Base-by-base conservation (phyloP, 2,113 vertebrate genomes). In the Rana temporaria region DNA sequence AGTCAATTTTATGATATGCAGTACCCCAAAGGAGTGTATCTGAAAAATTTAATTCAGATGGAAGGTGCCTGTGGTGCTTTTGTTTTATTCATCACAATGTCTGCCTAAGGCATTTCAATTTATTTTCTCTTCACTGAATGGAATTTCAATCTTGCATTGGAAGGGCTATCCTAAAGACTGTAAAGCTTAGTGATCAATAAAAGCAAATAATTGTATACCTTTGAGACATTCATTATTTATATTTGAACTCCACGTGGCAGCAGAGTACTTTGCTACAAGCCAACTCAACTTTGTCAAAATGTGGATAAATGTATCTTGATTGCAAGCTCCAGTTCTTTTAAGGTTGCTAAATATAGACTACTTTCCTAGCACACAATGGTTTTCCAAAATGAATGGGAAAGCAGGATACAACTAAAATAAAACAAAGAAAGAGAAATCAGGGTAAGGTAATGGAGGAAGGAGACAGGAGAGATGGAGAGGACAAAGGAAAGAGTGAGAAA, bases 21-120 rank as follows among this genome's bases (percentile, higher is more conserved):
- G 42, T 73, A 73, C 59, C 69, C 48, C n/a, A 63, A 73, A 72
- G 79, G 17, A 64, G 66, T 20, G 38, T 64, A 63, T 53, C 12
- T 81, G 79, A 71, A 72, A 81, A 55, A 53, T 81, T 26, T 65
- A 73, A 81, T 81, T 81, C 69, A 81, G 38, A 73, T 73, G 52
- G 69, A 81, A 73, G 56, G 69, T 64, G 79, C 79, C 68, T 81
- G 24, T 73, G 48, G 69, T 60, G 38, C 59, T 64, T 71, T 68
- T 73, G 79, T 73, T 73, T 81, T 81, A 72, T 81, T 81, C 69
- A 81, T 73, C 60, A 73, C 59, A 73, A 62, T 64, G 42, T 16
- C 57, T 62, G 79, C 79, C 79, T 65, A 73, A 72, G 79, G 69
- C 69, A 52, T 65, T 73, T 81, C 68, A 73, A 73, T 81, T 73